Evolutionary conservation across 1,140 invertebrate species (phyloP), one percentile per base, ranked within the genome.

Genomic region (Platyscapa corneri): DNA sequence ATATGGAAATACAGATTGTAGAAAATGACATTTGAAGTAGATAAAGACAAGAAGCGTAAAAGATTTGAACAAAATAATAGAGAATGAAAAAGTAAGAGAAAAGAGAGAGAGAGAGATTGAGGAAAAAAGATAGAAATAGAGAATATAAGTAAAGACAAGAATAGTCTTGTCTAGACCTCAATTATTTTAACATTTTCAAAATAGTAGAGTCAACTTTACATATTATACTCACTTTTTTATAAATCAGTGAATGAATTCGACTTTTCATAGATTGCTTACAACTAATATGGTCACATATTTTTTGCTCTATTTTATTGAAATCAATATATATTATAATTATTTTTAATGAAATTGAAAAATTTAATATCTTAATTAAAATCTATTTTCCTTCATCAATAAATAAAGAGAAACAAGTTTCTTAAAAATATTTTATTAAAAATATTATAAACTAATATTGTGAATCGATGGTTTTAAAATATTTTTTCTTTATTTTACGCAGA

Each of bases 141-240:
- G 53, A 49, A 5, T 7, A 34, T 75, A 75, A 82, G 14, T 37
- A 42, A 77, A 46, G 37, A 65, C 30, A 83, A 83, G 74, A 76
- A 27, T 75, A 20, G 56, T 23, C 37, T 65, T n/a, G 34, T 76
- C 16, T 46, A 76, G 56, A 65, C 53, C n/a, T 76, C 74, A 83
- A 83, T 76, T 83, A 83, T 83, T 39, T 39, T 18, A 16, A 34
- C 60, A 56, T 74, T 23, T 46, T 56, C 39, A 42, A 70, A 46
- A 32, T 27, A 23, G 6, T 8, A 27, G 42, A 72, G 79, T 49
- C 79, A 81, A 72, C 67, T 32, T 74, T 75, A 34, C 14, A 7
- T 27, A 23, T 18, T 32, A 49, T 42, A 75, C 39, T 82, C 70
- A 49, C 34, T 75, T 82, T 70, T 78, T 78, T 78, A n/a, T n/a